Evolutionary conservation across 2,888 invertebrate genomes (phyloP).

Genomic region (Pseudococcus longispinus): DNA sequence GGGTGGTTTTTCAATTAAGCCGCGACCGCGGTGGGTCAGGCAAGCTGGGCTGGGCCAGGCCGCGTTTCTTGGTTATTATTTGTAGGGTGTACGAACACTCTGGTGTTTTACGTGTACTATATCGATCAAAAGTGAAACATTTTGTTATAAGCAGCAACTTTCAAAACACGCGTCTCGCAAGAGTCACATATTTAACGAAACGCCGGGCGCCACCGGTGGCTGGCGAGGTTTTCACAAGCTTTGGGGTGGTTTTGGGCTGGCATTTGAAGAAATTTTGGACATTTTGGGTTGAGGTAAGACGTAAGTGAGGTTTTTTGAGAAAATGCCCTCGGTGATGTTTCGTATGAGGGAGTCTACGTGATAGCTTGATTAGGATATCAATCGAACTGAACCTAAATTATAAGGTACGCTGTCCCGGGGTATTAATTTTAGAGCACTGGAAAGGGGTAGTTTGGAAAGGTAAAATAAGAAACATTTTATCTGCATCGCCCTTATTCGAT

Average conservation of each 20-base stretch:
- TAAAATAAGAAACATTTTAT: too few relatives aligned
- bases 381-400: too few relatives aligned
- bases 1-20: conserved; percentile 24
- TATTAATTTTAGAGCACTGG: too few relatives aligned
- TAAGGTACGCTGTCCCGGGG: too few relatives aligned
- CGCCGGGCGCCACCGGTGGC: background rate
- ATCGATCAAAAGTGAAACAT: conserved; percentile 45
- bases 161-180: conserved; percentile 49
- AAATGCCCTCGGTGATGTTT: too few relatives aligned
- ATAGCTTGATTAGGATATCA: too few relatives aligned
- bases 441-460: too few relatives aligned
- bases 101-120: background rate
- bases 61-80: conserved; percentile 25
- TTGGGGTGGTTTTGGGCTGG: background rate
- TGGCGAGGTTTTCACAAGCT: background rate
- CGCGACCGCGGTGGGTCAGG: background rate
- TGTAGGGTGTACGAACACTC: background rate
- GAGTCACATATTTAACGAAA: conserved; percentile 34
- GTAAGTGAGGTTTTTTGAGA: too few relatives aligned
- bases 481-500: too few relatives aligned
- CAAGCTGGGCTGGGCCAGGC: background rate
- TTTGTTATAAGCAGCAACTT: conserved; percentile 25
- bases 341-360: too few relatives aligned
- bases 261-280: background rate
- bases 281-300: too few relatives aligned